These are phyloP conservation scores for Cremastobaeus sp. DNA, from an alignment of 2,888 invertebrate species.

Conservation along the genomic window DNA sequence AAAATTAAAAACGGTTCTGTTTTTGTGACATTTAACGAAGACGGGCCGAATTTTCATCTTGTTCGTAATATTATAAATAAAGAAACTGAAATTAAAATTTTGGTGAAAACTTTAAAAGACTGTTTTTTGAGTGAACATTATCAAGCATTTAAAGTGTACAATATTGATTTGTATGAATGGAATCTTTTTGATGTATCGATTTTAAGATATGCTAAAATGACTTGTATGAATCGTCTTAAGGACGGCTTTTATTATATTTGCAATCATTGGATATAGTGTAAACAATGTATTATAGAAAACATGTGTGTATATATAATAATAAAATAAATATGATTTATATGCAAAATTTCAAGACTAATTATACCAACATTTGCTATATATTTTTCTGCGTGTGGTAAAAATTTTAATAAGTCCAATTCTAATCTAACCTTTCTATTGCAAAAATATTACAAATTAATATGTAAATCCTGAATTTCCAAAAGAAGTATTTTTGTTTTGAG, in stretches of 20 bases:
- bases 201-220: neutral
- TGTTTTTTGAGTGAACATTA: slow-evolving; percentile 9
- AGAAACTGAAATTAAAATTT: neutral
- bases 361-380: too few relatives aligned
- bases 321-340: too few relatives aligned
- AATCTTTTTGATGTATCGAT: slow-evolving; percentile 1
- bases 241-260: slow-evolving; percentile 4
- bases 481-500: too few relatives aligned
- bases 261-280: slow-evolving; percentile 6
- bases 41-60: neutral
- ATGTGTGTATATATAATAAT: too few relatives aligned
- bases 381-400: too few relatives aligned
- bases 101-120: neutral
- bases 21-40: neutral
- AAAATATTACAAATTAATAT: too few relatives aligned
- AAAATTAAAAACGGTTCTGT: slow-evolving; percentile 3
- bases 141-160: neutral
- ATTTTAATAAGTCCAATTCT: too few relatives aligned
- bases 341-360: too few relatives aligned
- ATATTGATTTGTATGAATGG: neutral
- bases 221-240: slow-evolving; percentile 5
- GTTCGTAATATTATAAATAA: neutral
- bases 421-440: too few relatives aligned
- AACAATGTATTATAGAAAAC: too few relatives aligned
- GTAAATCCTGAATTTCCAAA: too few relatives aligned